These are phyloP conservation scores for Drosophila robusta DNA, from an alignment of 2,888 invertebrate genomes.

Conservation along the genomic window DNA sequence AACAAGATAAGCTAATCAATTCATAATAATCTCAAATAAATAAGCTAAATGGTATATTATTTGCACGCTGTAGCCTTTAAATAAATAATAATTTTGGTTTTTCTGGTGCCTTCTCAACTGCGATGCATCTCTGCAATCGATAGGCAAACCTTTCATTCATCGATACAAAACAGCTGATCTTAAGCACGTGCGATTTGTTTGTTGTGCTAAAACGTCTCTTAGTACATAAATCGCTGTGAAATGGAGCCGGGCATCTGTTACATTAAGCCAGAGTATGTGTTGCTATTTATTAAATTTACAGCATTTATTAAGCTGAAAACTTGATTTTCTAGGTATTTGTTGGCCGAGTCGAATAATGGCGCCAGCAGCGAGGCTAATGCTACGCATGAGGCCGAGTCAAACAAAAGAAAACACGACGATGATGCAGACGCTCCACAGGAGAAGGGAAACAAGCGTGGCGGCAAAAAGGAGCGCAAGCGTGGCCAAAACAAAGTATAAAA, in stretches of 20 bases:
- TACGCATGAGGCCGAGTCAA: conserved; percentile 35
- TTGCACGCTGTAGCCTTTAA: neutral
- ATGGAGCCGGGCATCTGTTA: conserved; percentile 84
- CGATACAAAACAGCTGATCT: conserved; percentile 36
- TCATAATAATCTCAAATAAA: too few relatives aligned
- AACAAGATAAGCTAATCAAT: too few relatives aligned
- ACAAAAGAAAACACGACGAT: conserved; percentile 66
- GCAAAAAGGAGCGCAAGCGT: conserved; percentile 80
- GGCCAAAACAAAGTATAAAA: conserved; percentile 82
- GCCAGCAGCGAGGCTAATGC: neutral
- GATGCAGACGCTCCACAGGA: conserved; percentile 24
- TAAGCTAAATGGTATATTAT: neutral
- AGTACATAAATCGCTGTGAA: conserved; percentile 59
- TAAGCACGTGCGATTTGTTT: conserved; percentile 60
- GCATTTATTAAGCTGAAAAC: too few relatives aligned
- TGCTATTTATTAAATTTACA: neutral
- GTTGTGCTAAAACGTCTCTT: conserved; percentile 42
- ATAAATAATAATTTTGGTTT: neutral
- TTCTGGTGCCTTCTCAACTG: too few relatives aligned
- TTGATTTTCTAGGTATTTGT: conserved; percentile 42
- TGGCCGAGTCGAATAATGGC: conserved; percentile 38
- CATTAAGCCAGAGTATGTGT: conserved; percentile 81
- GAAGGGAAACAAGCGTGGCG: conserved; percentile 47
- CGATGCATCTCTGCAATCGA: conserved; percentile 2
- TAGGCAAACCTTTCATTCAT: neutral